phyloP scores from a whole-genome alignment of 2,888 invertebrate genomes.

The Sesia apiformis region DNA sequence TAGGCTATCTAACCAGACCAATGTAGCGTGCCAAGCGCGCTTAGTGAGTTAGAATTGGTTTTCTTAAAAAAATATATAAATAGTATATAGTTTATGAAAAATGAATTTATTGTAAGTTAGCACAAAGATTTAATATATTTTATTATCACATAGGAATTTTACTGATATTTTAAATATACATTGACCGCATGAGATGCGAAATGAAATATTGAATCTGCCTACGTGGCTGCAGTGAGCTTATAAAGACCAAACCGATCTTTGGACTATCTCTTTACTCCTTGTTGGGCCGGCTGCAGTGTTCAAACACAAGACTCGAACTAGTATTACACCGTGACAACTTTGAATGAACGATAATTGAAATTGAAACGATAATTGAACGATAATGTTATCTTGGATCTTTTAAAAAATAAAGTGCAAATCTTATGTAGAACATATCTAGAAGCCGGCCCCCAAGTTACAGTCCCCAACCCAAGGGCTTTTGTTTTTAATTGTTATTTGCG shows the following conservation, averaged over 20 bases:
- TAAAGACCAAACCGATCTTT: constrained; percentile 17
- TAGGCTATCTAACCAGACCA: constrained; percentile 39
- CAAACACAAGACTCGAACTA: too few species aligned
- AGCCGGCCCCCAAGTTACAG: neutral
- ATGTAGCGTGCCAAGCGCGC: constrained; percentile 65
- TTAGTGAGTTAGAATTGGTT: constrained; percentile 53
- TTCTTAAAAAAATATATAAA: constrained; percentile 45
- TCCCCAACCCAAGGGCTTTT: neutral
- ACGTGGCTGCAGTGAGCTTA: constrained; percentile 50
- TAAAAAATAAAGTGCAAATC: neutral
- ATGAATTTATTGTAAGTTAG: constrained; percentile 74
- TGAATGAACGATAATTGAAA: too few species aligned
- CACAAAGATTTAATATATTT: constrained; percentile 76
- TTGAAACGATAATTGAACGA: too few species aligned
- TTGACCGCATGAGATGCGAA: constrained; percentile 62
- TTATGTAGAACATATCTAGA: neutral
- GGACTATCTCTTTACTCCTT: constrained; percentile 7
- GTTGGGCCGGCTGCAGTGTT: neutral
- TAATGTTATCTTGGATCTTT: neutral
- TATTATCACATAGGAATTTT: constrained; percentile 71
- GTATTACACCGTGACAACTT: too few species aligned
- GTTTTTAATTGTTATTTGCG: constrained; percentile 5
- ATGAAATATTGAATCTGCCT: constrained; percentile 42
- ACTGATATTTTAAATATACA: constrained; percentile 67
- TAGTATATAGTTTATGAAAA: constrained; percentile 68